These are phyloP conservation scores for Temnopleurus reevesii DNA, from an alignment of 53 echinoderm and acorn worm species.

Conservation along the genomic window DNA sequence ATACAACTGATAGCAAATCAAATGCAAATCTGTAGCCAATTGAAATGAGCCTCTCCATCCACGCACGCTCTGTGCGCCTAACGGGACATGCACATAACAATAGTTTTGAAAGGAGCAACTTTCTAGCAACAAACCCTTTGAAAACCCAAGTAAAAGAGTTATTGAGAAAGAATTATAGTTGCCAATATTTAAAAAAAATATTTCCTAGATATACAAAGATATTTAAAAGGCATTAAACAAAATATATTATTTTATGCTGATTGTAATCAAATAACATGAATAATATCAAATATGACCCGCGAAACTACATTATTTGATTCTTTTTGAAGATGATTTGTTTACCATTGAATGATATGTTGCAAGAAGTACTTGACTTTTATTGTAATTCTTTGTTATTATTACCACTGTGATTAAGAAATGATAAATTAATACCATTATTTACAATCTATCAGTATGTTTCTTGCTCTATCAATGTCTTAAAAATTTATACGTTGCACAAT, in stretches of 20 bases:
- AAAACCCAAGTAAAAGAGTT: no score
- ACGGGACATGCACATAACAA: no score
- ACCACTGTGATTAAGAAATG: constrained; percentile 55
- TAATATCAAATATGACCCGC: constrained; percentile 3
- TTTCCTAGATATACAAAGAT: background rate
- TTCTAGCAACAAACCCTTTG: no score
- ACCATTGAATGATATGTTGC: constrained; percentile 51
- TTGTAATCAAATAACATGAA: constrained; percentile 26
- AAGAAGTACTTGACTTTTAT: constrained; percentile 59
- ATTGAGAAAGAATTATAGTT: background rate
- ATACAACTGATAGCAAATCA: no score
- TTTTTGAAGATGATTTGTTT: constrained; percentile 34
- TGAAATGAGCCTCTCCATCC: no score
- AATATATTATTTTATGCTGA: background rate
- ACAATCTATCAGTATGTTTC: constrained; percentile 35
- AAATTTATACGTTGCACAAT: no score
- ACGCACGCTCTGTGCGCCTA: no score
- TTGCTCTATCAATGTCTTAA: background rate
- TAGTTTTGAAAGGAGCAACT: no score
- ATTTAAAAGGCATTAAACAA: constrained; percentile 30
- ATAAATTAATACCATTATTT: constrained; percentile 60
- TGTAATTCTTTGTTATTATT: constrained; percentile 51
- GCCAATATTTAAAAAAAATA: background rate
- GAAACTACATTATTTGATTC: constrained; percentile 4
- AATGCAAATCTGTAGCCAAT: no score